Percentiles rank a stretch among this genome's conserved stretches.
These are phyloP conservation scores for Eretmochelys imbricata DNA, from an alignment of 2,113 vertebrate genomes.

Conservation along the genomic window DNA sequence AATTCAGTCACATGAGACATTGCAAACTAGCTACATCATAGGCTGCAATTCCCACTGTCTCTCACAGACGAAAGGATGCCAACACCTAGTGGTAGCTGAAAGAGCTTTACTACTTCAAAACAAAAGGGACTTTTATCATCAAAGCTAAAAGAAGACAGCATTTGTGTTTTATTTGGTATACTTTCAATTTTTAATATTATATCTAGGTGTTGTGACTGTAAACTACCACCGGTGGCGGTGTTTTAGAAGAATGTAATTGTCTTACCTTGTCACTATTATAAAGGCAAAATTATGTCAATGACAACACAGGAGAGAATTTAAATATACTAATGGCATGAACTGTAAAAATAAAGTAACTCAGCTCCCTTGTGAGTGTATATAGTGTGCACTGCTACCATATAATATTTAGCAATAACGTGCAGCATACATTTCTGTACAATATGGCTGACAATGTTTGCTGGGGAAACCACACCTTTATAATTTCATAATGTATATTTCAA, in stretches of 20 bases:
- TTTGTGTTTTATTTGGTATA: background rate
- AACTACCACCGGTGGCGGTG: slow-evolving; percentile 46
- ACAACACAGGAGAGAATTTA: background rate
- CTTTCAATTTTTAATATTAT: background rate
- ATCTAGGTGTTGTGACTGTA: background rate
- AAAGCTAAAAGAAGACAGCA: background rate
- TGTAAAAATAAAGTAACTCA: background rate
- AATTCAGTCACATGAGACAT: too few relatives aligned
- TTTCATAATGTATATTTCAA: background rate
- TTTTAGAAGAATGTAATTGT: background rate
- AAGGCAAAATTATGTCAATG: background rate
- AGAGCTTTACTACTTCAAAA: background rate
- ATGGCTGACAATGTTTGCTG: background rate
- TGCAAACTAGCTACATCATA: too few relatives aligned
- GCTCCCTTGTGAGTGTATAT: background rate
- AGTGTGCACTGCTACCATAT: background rate
- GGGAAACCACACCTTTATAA: background rate
- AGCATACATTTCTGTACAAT: background rate
- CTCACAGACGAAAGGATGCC: too few relatives aligned
- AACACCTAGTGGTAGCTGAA: background rate
- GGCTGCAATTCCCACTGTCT: too few relatives aligned
- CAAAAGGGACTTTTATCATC: background rate
- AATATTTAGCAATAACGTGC: background rate
- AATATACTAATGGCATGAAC: background rate
- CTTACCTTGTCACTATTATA: background rate